Evolutionary conservation across 2,113 vertebrate species (phyloP).

Genomic region (Silurus meridionalis): DNA sequence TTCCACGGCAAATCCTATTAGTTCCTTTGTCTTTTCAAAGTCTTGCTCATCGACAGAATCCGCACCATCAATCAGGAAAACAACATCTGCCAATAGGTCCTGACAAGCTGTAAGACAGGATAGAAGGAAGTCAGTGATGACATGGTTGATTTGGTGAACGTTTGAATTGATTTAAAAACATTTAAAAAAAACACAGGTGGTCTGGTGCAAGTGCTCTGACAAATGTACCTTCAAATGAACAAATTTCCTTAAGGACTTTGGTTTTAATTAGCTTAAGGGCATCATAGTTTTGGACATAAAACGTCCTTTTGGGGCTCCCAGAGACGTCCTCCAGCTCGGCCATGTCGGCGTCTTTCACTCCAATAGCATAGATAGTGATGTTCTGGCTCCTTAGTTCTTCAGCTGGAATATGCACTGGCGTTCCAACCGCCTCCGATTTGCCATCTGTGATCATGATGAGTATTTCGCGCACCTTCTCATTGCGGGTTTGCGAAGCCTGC

Average conservation of each 20-base stretch:
- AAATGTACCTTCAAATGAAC: conserved; percentile 75
- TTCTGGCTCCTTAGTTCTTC: conserved; percentile 61
- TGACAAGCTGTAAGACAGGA: conserved; percentile 71
- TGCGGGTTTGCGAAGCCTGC: conserved; percentile 58
- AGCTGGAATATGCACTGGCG: conserved; percentile 65
- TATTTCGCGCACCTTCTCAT: conserved; percentile 61
- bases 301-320: conserved; percentile 65
- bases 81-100: conserved; percentile 72
- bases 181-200: background rate
- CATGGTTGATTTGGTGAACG: background rate
- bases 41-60: conserved; percentile 68
- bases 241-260: conserved; percentile 78
- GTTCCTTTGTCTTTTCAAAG: conserved; percentile 76
- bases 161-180: background rate
- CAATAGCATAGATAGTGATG: conserved; percentile 78
- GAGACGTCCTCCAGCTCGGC: conserved; percentile 73
- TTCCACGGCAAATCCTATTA: conserved; percentile 71
- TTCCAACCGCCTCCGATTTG: conserved; percentile 64
- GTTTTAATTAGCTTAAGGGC: conserved; percentile 74
- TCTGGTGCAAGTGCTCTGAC: background rate
- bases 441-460: conserved; percentile 83
- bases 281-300: conserved; percentile 79
- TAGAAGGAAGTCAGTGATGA: background rate
- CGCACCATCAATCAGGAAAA: conserved; percentile 83
- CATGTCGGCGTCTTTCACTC: conserved; percentile 69